A percentile compares a stretch with the other conserved stretches of the same genome.
These are phyloP conservation scores for Bolborhynchus lineola DNA, from an alignment of 2,113 vertebrate genomes.

Conservation along the genomic window DNA sequence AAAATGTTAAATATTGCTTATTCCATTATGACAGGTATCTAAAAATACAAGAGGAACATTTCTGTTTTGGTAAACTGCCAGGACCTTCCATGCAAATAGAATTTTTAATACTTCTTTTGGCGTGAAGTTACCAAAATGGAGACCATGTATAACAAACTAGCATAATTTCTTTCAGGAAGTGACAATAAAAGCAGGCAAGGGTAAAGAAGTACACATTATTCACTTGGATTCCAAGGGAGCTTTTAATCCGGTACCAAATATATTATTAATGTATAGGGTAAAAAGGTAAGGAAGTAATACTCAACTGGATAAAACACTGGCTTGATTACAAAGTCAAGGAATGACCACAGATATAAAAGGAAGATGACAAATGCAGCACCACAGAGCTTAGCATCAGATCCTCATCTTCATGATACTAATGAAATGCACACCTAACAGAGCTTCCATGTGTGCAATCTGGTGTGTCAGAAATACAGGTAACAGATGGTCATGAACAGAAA, in stretches of 20 bases:
- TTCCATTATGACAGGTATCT: background rate
- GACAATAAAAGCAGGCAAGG: background rate
- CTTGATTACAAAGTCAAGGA: background rate
- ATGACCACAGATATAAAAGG: background rate
- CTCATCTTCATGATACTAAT: background rate
- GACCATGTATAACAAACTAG: background rate
- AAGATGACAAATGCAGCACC: background rate
- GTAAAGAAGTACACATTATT: constrained; percentile 1
- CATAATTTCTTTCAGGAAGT: background rate
- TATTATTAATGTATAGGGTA: background rate
- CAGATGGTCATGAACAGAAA: background rate
- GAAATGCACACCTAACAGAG: background rate
- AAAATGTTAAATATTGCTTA: constrained; percentile 20
- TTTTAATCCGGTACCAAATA: constrained; percentile 2
- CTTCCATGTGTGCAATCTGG: background rate
- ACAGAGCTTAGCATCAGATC: background rate
- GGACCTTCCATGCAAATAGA: background rate
- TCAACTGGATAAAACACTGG: background rate
- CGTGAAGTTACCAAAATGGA: background rate
- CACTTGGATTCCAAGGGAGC: constrained; percentile 9
- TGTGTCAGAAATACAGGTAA: background rate
- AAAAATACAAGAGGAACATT: constrained; percentile 12
- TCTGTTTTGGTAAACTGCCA: constrained; percentile 3
- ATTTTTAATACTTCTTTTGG: constrained; percentile 3
- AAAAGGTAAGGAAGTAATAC: background rate